Evolutionary conservation across 2,888 invertebrate genomes (phyloP).

Genomic region (Spilosoma lubricipeda): DNA sequence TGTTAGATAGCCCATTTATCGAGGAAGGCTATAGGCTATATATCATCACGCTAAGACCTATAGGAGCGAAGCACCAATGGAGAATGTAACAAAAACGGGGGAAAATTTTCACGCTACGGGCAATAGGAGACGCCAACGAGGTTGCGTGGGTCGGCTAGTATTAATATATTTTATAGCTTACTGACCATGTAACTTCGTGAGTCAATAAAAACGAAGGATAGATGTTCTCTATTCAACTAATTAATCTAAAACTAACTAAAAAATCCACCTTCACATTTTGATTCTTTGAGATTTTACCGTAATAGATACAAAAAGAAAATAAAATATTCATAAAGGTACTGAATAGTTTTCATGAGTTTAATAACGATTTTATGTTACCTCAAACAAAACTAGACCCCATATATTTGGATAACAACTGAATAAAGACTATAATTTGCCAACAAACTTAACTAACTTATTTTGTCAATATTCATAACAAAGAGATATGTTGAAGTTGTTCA

Average conservation of each 20-base stretch:
- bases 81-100: no score
- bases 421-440: constrained; percentile 9
- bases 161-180: no score
- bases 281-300: not conserved
- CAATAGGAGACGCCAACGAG: no score
- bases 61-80: no score
- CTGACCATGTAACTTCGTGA: no score
- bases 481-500: constrained; percentile 25
- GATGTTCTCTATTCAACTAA: not conserved
- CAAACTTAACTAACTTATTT: constrained; percentile 47
- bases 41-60: no score
- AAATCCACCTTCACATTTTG: not conserved
- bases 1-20: no score
- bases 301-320: not conserved
- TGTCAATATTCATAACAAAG: constrained; percentile 45
- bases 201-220: no score
- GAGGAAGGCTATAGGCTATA: no score
- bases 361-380: not conserved
- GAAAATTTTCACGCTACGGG: no score
- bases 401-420: constrained; percentile 19
- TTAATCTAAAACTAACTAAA: not conserved
- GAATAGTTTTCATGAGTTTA: not conserved
- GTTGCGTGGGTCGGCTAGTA: no score
- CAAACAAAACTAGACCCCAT: constrained; percentile 6
- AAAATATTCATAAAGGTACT: not conserved